phyloP scores from a whole-genome alignment of 2,113 vertebrate species.

The Tupaia tana region DNA sequence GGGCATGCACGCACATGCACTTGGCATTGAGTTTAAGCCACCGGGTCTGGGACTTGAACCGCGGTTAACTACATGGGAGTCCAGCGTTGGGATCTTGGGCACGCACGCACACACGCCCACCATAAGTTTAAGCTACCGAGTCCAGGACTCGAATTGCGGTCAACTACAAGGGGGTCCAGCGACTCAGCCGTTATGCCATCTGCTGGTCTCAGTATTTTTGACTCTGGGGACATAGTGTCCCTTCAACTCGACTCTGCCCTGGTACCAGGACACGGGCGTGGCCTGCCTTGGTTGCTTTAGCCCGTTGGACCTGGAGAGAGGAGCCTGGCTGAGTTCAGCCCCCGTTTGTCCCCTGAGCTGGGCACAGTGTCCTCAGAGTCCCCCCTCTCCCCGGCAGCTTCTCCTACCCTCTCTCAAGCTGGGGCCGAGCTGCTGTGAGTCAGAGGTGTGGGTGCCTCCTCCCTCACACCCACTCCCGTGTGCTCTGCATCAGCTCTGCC shows the following conservation, averaged over 20 bases:
- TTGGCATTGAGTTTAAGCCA: too few species aligned
- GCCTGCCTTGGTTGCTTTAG: background rate
- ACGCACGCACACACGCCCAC: too few species aligned
- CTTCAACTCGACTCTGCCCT: background rate
- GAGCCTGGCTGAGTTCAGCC: background rate
- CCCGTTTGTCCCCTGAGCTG: background rate
- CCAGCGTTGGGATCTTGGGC: too few species aligned
- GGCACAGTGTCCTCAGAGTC: background rate
- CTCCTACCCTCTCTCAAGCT: background rate
- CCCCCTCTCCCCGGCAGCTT: background rate
- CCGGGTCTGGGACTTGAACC: too few species aligned
- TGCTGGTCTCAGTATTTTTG: background rate
- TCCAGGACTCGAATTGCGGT: too few species aligned
- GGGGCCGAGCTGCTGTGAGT: background rate
- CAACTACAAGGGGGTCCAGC: too few species aligned
- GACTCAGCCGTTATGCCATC: too few species aligned
- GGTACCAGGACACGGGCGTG: rapidly evolving
- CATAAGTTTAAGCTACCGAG: too few species aligned
- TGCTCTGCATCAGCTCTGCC: background rate
- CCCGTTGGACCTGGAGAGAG: background rate
- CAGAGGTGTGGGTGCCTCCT: background rate
- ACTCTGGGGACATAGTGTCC: background rate
- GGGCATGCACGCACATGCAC: too few species aligned
- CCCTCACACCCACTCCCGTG: too few species aligned
- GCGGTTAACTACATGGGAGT: too few species aligned